These are phyloP conservation scores for Phymastichus coffea DNA, from an alignment of 1,140 invertebrate species.

Conservation along the genomic window DNA sequence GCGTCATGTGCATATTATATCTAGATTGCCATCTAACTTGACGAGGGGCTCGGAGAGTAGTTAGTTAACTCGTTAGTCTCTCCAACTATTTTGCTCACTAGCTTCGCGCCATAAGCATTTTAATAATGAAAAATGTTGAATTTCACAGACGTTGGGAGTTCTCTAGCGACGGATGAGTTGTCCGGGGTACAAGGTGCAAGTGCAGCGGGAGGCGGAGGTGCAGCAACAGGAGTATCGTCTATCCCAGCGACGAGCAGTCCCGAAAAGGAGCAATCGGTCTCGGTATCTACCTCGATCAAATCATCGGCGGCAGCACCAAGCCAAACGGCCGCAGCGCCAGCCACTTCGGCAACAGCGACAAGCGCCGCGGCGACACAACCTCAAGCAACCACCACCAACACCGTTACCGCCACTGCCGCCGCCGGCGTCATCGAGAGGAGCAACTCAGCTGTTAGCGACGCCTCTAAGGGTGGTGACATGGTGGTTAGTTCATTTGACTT, in stretches of 20 bases:
- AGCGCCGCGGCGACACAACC: background rate
- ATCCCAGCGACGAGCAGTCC: conserved; percentile 23
- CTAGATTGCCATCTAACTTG: background rate
- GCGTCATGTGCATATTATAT: background rate
- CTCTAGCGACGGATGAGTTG: conserved; percentile 53
- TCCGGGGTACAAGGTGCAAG: conserved; percentile 49
- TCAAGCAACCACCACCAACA: conserved; percentile 35
- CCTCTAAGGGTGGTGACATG: conserved; percentile 72
- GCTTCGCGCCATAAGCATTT: background rate
- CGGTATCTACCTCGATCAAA: background rate
- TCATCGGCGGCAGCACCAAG: background rate
- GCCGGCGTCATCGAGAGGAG: conserved; percentile 59
- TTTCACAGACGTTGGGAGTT: conserved; percentile 48
- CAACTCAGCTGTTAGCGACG: conserved; percentile 70
- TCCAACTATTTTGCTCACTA: too few species aligned
- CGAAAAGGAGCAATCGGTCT: conserved; percentile 29
- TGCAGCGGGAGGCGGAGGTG: conserved; percentile 36
- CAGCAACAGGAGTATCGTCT: background rate
- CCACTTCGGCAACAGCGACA: conserved; percentile 5
- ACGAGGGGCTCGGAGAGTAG: too few species aligned
- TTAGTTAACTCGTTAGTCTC: too few species aligned
- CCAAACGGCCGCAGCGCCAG: too few species aligned
- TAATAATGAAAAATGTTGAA: background rate
- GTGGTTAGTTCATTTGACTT: conserved; percentile 60
- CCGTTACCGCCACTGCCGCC: conserved; percentile 39